A percentile compares a stretch with the other conserved stretches of the same genome.
These are phyloP conservation scores for Eretmocerus hayati DNA, from an alignment of 2,888 invertebrate genomes.

Conservation along the genomic window DNA sequence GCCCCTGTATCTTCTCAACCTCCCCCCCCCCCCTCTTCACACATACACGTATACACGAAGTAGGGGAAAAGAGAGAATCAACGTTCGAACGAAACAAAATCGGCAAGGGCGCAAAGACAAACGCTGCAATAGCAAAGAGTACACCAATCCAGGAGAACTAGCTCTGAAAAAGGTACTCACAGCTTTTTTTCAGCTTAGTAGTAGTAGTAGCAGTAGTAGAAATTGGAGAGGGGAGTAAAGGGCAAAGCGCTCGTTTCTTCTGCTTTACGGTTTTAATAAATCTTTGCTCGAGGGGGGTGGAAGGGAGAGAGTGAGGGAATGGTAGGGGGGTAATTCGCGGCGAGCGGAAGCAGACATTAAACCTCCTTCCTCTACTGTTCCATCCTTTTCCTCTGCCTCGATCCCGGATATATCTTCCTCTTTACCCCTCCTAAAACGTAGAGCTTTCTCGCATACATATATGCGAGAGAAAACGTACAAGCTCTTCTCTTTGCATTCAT, in stretches of 20 bases:
- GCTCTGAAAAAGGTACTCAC: too few relatives aligned
- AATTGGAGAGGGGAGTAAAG: too few relatives aligned
- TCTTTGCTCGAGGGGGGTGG: slow-evolving; percentile 31
- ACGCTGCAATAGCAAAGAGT: not conserved
- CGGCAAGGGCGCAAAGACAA: not conserved
- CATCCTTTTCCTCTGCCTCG: slow-evolving; percentile 1
- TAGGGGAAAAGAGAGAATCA: too few relatives aligned
- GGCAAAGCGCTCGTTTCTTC: slow-evolving; percentile 37
- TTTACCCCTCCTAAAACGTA: not conserved
- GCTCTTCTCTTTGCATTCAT: not conserved
- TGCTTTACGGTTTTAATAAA: slow-evolving; percentile 46
- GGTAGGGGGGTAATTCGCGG: slow-evolving; percentile 37
- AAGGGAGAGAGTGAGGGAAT: not conserved
- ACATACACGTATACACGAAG: too few relatives aligned
- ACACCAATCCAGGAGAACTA: slow-evolving; percentile 17
- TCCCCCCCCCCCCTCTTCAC: too few relatives aligned
- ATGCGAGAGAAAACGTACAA: too few relatives aligned
- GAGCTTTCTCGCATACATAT: too few relatives aligned
- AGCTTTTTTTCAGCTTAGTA: too few relatives aligned
- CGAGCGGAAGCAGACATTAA: slow-evolving; percentile 39
- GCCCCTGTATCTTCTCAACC: too few relatives aligned
- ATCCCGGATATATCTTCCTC: not conserved
- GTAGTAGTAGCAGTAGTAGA: too few relatives aligned
- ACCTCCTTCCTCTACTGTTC: slow-evolving; percentile 17
- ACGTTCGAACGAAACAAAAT: not conserved